Evolutionary conservation across 2,888 invertebrate genomes (phyloP).

Genomic region (Diloba caeruleocephala): DNA sequence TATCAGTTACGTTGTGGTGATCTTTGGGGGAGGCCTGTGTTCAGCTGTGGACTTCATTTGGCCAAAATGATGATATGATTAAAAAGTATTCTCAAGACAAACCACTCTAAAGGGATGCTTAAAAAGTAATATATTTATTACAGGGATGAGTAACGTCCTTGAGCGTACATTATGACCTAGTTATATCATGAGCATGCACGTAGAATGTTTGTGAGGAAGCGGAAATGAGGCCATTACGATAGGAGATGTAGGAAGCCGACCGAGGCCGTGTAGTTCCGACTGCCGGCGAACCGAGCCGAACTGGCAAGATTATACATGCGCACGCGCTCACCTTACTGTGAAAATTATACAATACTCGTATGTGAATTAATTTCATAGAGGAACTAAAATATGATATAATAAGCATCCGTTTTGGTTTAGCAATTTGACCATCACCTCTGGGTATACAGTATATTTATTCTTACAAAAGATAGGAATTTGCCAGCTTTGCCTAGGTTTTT

Average conservation of each 20-base stretch:
- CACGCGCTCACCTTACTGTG: slow-evolving; percentile 33
- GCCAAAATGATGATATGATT: no score
- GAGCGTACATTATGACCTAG: slow-evolving; percentile 57
- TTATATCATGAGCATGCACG: slow-evolving; percentile 50
- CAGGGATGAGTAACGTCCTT: slow-evolving; percentile 52
- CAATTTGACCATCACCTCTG: slow-evolving; percentile 49
- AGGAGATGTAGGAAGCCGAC: slow-evolving; percentile 71
- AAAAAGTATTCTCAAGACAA: no score
- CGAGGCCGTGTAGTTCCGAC: slow-evolving; percentile 69
- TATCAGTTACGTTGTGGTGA: no score
- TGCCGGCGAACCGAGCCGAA: slow-evolving; percentile 51
- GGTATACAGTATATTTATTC: slow-evolving; percentile 16
- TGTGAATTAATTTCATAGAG: slow-evolving; percentile 44
- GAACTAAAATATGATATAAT: slow-evolving; percentile 53
- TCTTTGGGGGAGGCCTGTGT: no score
- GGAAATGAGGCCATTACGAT: slow-evolving; percentile 68
- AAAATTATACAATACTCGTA: slow-evolving; percentile 51
- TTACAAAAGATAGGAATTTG: slow-evolving; percentile 9
- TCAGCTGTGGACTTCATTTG: no score
- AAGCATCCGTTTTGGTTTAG: slow-evolving; percentile 45
- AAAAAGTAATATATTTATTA: background rate
- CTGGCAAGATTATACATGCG: slow-evolving; percentile 21
- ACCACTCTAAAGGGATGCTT: no score
- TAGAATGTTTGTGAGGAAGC: slow-evolving; percentile 66
- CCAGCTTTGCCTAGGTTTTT: background rate